A percentile compares a stretch with the other conserved stretches of the same genome.
Evolutionary conservation across 1,140 invertebrate genomes (phyloP).

Genomic region (Drosophila setifemur): DNA sequence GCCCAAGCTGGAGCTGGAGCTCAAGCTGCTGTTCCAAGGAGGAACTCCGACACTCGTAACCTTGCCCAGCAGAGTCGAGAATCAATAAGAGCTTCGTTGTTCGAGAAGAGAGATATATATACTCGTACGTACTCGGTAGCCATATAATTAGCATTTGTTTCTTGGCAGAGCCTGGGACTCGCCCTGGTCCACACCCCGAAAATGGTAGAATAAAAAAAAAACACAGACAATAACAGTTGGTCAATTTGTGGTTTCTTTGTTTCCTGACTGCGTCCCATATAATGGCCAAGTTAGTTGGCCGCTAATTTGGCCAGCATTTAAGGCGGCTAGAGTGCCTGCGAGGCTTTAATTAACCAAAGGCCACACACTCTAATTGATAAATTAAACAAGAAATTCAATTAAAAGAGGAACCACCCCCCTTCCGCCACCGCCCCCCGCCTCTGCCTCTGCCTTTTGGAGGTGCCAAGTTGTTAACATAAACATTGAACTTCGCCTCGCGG

Average conservation of each 20-base stretch:
- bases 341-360: constrained; percentile 63
- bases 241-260: constrained; percentile 70
- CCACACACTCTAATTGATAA: constrained; percentile 75
- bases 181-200: constrained; percentile 75
- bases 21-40: constrained; percentile 3
- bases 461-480: constrained; percentile 78
- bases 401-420: constrained; percentile 24
- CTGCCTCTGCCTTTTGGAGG: constrained; percentile 16
- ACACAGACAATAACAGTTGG: constrained; percentile 25
- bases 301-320: constrained; percentile 62
- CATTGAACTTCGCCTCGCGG: constrained; percentile 64
- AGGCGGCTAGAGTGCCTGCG: not conserved
- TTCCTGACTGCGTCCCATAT: constrained; percentile 44
- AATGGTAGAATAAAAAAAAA: constrained; percentile 5
- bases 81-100: constrained; percentile 51
- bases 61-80: constrained; percentile 45
- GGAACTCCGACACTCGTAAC: constrained; percentile 34
- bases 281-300: constrained; percentile 51
- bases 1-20: not conserved
- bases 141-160: constrained; percentile 78
- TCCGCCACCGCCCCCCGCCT: not conserved
- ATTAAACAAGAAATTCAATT: constrained; percentile 70
- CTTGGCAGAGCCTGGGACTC: constrained; percentile 50
- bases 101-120: constrained; percentile 8
- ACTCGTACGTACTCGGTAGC: constrained; percentile 42